Conservation (phyloP, 2,113 vertebrate species). For the Leptobrachium leishanense region DNA sequence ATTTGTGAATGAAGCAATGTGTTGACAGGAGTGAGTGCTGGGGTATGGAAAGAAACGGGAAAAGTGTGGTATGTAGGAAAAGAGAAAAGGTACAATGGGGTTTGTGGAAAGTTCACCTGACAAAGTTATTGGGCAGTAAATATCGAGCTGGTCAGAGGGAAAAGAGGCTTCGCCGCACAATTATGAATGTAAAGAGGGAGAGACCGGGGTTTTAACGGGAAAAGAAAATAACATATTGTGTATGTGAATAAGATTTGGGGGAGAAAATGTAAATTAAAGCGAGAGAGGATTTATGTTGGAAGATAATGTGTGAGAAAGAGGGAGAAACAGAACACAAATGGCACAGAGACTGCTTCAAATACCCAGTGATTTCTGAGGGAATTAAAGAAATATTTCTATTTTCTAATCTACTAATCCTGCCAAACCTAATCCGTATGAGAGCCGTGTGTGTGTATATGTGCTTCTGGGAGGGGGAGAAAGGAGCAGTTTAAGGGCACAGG, state of each 20-base stretch:
- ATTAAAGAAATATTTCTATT: slow-evolving; percentile 47
- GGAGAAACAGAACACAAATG: neutral
- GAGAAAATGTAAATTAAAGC: neutral
- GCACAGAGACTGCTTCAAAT: slow-evolving; percentile 19
- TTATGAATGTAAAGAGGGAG: neutral
- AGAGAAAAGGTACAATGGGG: neutral
- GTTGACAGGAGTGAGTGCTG: too few relatives aligned
- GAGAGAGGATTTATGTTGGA: neutral
- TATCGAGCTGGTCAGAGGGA: neutral
- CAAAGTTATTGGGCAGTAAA: neutral
- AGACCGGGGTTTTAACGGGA: neutral
- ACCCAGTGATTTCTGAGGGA: slow-evolving; percentile 35
- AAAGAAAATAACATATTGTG: neutral
- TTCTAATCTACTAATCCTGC: slow-evolving; percentile 47
- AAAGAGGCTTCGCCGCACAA: neutral
- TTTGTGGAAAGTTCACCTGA: neutral
- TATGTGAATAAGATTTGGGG: neutral
- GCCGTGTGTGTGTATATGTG: slow-evolving; percentile 6
- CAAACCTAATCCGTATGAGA: slow-evolving; percentile 35
- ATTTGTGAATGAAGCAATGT: too few relatives aligned
- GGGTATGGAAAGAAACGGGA: too few relatives aligned
- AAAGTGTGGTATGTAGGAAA: too few relatives aligned
- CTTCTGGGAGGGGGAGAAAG: slow-evolving; percentile 4
- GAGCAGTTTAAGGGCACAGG: slow-evolving; percentile 8
- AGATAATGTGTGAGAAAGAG: neutral